Percentiles rank a stretch among this genome's conserved stretches.
These are phyloP conservation scores for Trematomus loennbergii DNA, from an alignment of 2,113 vertebrate genomes.

Conservation along the genomic window DNA sequence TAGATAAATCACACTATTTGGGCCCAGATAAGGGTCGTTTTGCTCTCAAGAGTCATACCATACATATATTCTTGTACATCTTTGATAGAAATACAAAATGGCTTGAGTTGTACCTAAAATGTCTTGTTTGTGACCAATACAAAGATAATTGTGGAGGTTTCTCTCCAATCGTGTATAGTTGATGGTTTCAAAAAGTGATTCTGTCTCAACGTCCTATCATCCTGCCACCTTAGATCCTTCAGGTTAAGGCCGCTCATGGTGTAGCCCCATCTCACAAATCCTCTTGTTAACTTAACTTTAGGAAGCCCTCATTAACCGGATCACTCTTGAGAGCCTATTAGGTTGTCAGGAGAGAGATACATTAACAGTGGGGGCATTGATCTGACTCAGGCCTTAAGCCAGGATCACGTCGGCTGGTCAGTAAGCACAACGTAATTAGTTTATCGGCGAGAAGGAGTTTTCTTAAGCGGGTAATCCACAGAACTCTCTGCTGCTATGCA, in stretches of 20 bases:
- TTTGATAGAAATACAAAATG: no score
- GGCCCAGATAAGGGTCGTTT: no score
- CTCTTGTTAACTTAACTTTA: slow-evolving; percentile 85
- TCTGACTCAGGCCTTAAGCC: slow-evolving; percentile 83
- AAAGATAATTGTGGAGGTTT: no score
- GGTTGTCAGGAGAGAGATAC: slow-evolving; percentile 81
- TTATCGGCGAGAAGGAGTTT: slow-evolving; percentile 80
- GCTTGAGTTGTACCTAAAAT: no score
- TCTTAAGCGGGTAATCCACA: slow-evolving; percentile 80
- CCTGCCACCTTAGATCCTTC: slow-evolving; percentile 19
- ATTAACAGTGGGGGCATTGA: slow-evolving; percentile 83
- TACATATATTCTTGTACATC: no score
- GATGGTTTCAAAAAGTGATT: no score
- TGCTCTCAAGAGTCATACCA: no score
- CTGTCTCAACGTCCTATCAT: background rate
- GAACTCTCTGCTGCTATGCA: slow-evolving; percentile 27
- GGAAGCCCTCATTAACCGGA: slow-evolving; percentile 83
- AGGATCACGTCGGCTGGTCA: slow-evolving; percentile 79
- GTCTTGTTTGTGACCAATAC: no score
- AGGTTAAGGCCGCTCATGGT: slow-evolving; percentile 4
- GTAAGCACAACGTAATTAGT: slow-evolving; percentile 83
- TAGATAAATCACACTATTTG: no score
- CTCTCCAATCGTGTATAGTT: no score
- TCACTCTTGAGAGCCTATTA: slow-evolving; percentile 68
- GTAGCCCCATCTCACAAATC: slow-evolving; percentile 29